Percentiles rank a stretch among this genome's conserved stretches.
Conservation (phyloP, 2,113 vertebrate genomes). For the Coracopsis vasa region DNA sequence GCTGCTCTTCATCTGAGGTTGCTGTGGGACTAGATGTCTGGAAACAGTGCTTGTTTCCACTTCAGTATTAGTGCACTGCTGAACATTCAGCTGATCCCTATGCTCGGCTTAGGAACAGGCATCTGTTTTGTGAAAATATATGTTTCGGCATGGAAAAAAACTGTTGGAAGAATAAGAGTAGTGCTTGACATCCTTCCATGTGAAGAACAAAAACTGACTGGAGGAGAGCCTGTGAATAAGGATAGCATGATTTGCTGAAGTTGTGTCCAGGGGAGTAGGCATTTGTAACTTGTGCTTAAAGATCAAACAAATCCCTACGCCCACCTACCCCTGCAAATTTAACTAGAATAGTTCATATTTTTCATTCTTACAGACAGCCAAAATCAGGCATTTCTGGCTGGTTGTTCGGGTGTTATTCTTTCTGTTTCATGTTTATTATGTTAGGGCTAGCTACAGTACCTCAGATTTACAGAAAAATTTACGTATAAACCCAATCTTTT, state of each 20-base stretch:
- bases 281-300: neutral
- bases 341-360: neutral
- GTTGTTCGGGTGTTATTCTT: neutral
- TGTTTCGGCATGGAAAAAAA: neutral
- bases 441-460: neutral
- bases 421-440: neutral
- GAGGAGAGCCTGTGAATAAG: neutral
- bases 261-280: neutral
- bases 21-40: neutral
- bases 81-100: neutral
- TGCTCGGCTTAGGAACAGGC: neutral
- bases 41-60: neutral
- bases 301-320: neutral
- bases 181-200: neutral
- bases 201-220: neutral
- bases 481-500: neutral
- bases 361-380: neutral
- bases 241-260: neutral
- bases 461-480: neutral
- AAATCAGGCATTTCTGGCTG: neutral
- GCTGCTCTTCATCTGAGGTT: neutral
- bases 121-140: neutral
- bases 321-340: neutral
- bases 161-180: neutral
- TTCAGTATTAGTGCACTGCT: neutral